A percentile compares a stretch with the other conserved stretches of the same genome.
Evolutionary conservation across 1,140 invertebrate genomes (phyloP).

Genomic region (Brachionus koreanus): DNA sequence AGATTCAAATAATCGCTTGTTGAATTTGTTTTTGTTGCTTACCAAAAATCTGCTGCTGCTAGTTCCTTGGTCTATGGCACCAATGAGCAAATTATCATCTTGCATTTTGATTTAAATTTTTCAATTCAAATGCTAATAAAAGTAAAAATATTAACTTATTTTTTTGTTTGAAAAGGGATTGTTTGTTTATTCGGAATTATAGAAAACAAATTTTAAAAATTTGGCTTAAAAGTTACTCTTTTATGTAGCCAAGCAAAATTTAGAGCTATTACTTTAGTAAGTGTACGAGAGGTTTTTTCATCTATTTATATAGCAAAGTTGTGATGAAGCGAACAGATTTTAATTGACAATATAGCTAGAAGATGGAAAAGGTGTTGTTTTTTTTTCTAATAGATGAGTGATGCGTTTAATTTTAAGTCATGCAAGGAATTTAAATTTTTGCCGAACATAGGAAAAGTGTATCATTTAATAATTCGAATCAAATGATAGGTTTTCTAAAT

Average conservation of each 20-base stretch:
- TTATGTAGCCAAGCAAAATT: no score
- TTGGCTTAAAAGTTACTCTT: not conserved
- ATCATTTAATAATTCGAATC: not conserved
- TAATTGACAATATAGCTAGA: not conserved
- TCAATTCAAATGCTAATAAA: not conserved
- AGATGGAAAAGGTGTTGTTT: not conserved
- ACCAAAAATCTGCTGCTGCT: constrained; percentile 82
- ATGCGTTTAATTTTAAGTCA: not conserved
- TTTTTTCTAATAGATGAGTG: not conserved
- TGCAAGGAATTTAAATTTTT: not conserved
- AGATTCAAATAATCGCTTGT: constrained; percentile 40
- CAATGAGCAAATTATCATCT: constrained; percentile 56
- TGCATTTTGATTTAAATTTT: not conserved
- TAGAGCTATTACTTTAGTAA: not conserved
- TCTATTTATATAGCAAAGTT: not conserved
- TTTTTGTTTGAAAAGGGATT: not conserved
- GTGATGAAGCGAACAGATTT: not conserved
- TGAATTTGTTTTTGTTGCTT: not conserved
- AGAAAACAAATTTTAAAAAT: not conserved
- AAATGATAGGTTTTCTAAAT: not conserved
- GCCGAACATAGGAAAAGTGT: not conserved
- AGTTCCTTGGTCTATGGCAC: constrained; percentile 89
- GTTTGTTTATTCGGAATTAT: not conserved
- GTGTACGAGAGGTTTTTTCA: not conserved
- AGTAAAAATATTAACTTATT: not conserved